Evolutionary conservation across 1,140 invertebrate genomes (phyloP), one percentile per base, ranked within the genome.

Genomic region (Gonatopus flavifemur): DNA sequence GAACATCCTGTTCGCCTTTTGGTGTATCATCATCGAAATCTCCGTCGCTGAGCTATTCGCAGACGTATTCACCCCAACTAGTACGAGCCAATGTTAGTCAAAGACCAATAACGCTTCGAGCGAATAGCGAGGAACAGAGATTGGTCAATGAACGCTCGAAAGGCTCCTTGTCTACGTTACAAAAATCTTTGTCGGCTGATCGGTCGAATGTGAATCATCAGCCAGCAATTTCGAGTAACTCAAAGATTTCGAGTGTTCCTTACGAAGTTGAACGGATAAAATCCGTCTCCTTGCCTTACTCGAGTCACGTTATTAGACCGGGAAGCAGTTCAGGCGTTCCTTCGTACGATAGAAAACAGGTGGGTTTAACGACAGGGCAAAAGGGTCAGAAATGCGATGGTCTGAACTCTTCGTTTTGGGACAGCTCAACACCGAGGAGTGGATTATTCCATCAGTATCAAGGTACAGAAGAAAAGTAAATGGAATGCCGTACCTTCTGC

Each of bases 401-500:
- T 47, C 52, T 69, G 41, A 52, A 42, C 18, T 57, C 61, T 25
- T 48, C 63, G 30, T 59, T 72, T 22, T 74, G 72, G 72, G 69
- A 74, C 65, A 73, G 61, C 59, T 59, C 73, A 31, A 69, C 66
- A 52, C 57, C 66, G 36, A 74, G 70, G 61, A 70, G 56, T 49
- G 69, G 67, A 53, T 57, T 73, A 37, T 64, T 65, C 50, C 70
- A 72, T 64, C 72, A 72, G 62, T 73, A 74, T 72, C 72, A 69
- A 74, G 72, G 72, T 74, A 74, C 66, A 69, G 67, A 70, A 59
- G 66, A 72, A 37, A 67, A 53, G 48, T 74, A 57, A 71, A 69
- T 48, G 45, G 42, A 8, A 32, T 20, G n/a, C 21, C 32, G 31
- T 35, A 12, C 21, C 20, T 19, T 40, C 21, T 33, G 16, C 28